These are phyloP conservation scores for Pempheris klunzingeri DNA, from an alignment of 2,797 vertebrate species.

Conservation along the genomic window DNA sequence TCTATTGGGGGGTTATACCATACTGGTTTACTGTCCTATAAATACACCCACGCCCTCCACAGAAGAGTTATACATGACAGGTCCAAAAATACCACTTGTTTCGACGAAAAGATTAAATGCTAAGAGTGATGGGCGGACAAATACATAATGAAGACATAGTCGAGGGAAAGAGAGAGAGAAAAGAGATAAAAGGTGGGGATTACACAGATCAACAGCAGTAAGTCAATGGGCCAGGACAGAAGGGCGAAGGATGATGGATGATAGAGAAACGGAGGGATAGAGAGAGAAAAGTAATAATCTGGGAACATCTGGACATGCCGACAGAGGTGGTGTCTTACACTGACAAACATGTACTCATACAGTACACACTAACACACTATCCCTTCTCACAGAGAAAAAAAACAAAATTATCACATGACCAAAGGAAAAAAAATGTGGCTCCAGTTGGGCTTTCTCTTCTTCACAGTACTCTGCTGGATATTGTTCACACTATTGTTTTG, in stretches of 20 bases:
- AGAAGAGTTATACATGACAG: constrained; percentile 37
- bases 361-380: constrained; percentile 15
- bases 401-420: neutral
- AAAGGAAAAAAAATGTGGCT: neutral
- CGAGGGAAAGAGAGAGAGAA: constrained; percentile 4
- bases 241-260: constrained; percentile 60
- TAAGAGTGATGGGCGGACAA: constrained; percentile 56
- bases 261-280: constrained; percentile 37
- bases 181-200: constrained; percentile 70
- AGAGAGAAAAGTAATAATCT: constrained; percentile 67
- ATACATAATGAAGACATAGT: constrained; percentile 66
- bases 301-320: constrained; percentile 75
- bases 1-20: constrained; percentile 34
- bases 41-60: constrained; percentile 47
- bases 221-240: constrained; percentile 71
- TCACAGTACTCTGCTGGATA: neutral
- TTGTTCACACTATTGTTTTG: neutral
- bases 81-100: constrained; percentile 67
- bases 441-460: neutral
- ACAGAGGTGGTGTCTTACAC: constrained; percentile 38
- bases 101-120: constrained; percentile 65
- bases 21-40: constrained; percentile 64
- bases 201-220: constrained; percentile 68
- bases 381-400: neutral
- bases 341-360: constrained; percentile 26